Evolutionary conservation across 2,888 invertebrate genomes (phyloP).

Genomic region (Maniola hyperantus): DNA sequence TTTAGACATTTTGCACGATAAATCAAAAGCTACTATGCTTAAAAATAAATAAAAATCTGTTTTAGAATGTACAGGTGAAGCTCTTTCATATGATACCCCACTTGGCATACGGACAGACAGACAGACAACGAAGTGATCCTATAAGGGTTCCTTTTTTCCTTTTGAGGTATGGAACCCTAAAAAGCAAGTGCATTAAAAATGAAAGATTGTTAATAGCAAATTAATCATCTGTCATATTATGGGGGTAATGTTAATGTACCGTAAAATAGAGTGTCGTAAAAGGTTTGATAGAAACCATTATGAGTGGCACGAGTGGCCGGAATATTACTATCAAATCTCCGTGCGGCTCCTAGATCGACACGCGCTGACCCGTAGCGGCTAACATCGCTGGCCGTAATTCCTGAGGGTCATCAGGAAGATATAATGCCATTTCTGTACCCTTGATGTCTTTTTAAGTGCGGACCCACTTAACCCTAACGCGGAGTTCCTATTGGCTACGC

Average conservation of each 20-base stretch:
- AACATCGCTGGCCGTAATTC: conserved; percentile 67
- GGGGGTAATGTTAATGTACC: background rate
- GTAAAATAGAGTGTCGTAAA: conserved; percentile 1
- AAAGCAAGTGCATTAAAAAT: background rate
- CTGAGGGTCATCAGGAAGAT: conserved; percentile 77
- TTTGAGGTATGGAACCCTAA: too few species aligned
- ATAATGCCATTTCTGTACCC: conserved; percentile 79
- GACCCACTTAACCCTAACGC: conserved; percentile 76
- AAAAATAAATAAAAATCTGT: too few species aligned
- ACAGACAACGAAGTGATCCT: too few species aligned
- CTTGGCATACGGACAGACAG: too few species aligned
- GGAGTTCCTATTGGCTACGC: conserved; percentile 43
- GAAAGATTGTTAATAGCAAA: background rate
- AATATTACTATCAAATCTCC: conserved; percentile 15
- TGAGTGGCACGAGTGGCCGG: background rate
- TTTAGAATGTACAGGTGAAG: too few species aligned
- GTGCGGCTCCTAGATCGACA: conserved; percentile 2
- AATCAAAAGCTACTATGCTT: too few species aligned
- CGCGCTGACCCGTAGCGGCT: conserved; percentile 9
- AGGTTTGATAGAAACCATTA: conserved; percentile 9
- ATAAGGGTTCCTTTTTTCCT: too few species aligned
- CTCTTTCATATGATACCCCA: too few species aligned
- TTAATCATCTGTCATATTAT: background rate
- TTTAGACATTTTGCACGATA: too few species aligned
- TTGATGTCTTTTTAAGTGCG: conserved; percentile 82